These are phyloP conservation scores for Pseudonaja textilis DNA, from an alignment of 2,113 vertebrate species.

Conservation along the genomic window DNA sequence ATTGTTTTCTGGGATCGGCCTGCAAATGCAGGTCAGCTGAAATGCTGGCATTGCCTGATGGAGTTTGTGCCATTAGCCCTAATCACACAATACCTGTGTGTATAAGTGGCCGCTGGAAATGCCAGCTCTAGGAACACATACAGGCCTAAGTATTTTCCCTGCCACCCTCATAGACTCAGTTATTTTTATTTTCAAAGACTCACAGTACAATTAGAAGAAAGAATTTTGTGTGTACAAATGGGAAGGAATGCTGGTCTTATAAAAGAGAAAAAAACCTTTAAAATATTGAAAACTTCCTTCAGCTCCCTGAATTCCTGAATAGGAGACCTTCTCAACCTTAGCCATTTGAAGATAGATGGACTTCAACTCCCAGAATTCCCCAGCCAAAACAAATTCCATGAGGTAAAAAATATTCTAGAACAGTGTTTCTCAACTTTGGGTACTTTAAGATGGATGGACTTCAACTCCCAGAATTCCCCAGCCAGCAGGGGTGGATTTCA, in stretches of 20 bases:
- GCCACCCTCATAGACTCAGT: not conserved
- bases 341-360: too few relatives aligned
- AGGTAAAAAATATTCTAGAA: too few relatives aligned
- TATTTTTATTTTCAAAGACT: not conserved
- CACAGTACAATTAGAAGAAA: not conserved
- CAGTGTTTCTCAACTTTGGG: too few relatives aligned
- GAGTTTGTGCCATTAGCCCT: not conserved
- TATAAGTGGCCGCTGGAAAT: not conserved
- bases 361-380: too few relatives aligned
- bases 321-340: too few relatives aligned
- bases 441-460: too few relatives aligned
- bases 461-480: too few relatives aligned
- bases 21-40: not conserved
- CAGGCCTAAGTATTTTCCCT: not conserved
- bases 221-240: not conserved
- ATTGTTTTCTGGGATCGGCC: not conserved
- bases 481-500: too few relatives aligned
- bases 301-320: not conserved
- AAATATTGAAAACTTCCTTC: not conserved
- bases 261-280: not conserved
- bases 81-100: not conserved
- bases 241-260: not conserved
- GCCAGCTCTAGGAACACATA: not conserved
- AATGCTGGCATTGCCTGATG: not conserved
- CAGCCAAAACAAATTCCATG: too few relatives aligned